Base-by-base conservation (phyloP, 2,113 vertebrate genomes). In the Alectura lathami region DNA sequence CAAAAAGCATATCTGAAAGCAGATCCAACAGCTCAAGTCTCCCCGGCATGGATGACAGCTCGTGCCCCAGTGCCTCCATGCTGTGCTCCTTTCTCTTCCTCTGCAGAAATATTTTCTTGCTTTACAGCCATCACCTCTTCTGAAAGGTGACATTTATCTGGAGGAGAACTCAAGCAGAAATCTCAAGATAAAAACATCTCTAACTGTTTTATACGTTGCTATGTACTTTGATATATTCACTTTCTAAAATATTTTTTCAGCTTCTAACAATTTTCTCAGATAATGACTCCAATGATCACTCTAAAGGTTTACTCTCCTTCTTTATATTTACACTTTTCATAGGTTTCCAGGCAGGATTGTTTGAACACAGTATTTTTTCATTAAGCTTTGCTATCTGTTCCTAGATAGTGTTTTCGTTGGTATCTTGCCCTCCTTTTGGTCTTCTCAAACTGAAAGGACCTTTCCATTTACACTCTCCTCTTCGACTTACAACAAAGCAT, bases 281-380 rank as follows among this genome's bases (percentile, higher is more conserved):
- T 70, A 70, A 40, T 51, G 38, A 69, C 75, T 91, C 78, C 48
- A 91, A 15, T 53, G 75, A 89, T 42, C 34, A 47, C 16, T 69
- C n/a, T 59, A 81, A 91, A 94, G 60, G 27, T 45, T 86, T 88
- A 53, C 40, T 91, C 10, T 45, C 24, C 20, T 66, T 78, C 82
- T 93, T 94, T 75, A 22, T 93, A 83, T 95, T 95, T 94, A 89
- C n/a, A 76, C 59, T 89, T 93, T 70, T 77, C n/a, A 73, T 77
- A 77, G 36, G 4, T 67, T 91, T 93, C 59, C 64, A 91, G 82
- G 20, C 38, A 94, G 32, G 17, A 40, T 42, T 91, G 59, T 85
- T 87, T 80, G 50, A 92, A 74, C 42, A 59, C 23, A 42, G 47
- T 54, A 51, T 88, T 95, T 77, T 95, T 93, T 91, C 68, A 91